Percentiles rank a stretch among this genome's conserved stretches.
Conservation (phyloP, 1,140 invertebrate species). For the Scaptomyza hsui region DNA sequence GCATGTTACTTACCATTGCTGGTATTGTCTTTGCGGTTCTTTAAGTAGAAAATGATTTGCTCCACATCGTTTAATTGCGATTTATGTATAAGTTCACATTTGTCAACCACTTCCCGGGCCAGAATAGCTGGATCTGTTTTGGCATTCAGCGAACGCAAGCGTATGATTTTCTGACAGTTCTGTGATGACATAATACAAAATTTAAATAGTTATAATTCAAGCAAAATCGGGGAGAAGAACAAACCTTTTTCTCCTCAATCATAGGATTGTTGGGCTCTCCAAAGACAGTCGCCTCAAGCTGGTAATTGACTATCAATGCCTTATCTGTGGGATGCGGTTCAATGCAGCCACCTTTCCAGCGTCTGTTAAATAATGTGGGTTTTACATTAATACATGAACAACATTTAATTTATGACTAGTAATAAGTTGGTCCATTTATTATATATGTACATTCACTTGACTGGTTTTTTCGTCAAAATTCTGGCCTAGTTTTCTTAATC, state of each 20-base stretch:
- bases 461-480: background rate
- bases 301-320: slow-evolving; percentile 95
- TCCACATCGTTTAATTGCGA: slow-evolving; percentile 94
- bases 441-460: no score
- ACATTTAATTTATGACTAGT: background rate
- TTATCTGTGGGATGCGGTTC: slow-evolving; percentile 96
- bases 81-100: slow-evolving; percentile 94
- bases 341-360: slow-evolving; percentile 92
- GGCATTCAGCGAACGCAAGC: slow-evolving; percentile 92
- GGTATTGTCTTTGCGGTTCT: slow-evolving; percentile 89
- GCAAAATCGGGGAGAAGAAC: background rate
- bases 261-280: slow-evolving; percentile 93
- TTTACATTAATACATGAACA: background rate
- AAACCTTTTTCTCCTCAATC: slow-evolving; percentile 93
- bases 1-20: slow-evolving; percentile 58
- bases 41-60: slow-evolving; percentile 95
- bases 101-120: slow-evolving; percentile 94
- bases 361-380: slow-evolving; percentile 84
- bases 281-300: slow-evolving; percentile 93
- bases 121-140: slow-evolving; percentile 92
- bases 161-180: slow-evolving; percentile 93
- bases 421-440: no score
- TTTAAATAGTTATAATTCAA: no score
- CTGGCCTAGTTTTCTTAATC: background rate
- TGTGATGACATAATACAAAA: slow-evolving; percentile 45